phyloP scores from a whole-genome alignment of 2,888 invertebrate species.

The Protophormia terraenovae region DNA sequence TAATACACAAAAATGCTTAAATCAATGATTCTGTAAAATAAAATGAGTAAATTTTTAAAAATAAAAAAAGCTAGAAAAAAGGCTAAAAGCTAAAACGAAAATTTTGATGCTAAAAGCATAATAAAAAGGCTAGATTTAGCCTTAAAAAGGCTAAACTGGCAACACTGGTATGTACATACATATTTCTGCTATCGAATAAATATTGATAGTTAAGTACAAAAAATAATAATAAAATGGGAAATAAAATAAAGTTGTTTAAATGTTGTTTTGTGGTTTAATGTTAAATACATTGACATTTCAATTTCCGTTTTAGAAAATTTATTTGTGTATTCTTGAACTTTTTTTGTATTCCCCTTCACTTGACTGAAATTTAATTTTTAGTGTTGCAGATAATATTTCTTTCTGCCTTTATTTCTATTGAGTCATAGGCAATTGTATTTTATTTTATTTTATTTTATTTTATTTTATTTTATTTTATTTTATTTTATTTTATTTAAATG shows the following conservation, averaged over 20 bases:
- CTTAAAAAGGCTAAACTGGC: no score
- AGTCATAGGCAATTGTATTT: slow-evolving; percentile 26
- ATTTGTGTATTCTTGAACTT: slow-evolving; percentile 32
- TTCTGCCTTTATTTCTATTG: background rate
- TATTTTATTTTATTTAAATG: no score
- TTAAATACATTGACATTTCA: slow-evolving; percentile 66
- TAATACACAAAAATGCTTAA: no score
- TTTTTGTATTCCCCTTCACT: slow-evolving; percentile 5
- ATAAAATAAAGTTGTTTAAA: slow-evolving; percentile 51
- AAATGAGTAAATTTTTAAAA: no score
- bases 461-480: no score
- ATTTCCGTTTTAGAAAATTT: slow-evolving; percentile 65
- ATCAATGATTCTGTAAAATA: no score
- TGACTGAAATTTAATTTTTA: slow-evolving; percentile 52
- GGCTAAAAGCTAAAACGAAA: no score
- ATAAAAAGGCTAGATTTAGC: no score
- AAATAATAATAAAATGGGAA: slow-evolving; percentile 45
- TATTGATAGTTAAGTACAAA: background rate
- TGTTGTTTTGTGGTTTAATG: slow-evolving; percentile 61
- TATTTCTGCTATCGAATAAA: slow-evolving; percentile 1
- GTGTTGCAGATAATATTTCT: background rate
- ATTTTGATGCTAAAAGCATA: no score
- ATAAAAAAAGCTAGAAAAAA: no score
- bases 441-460: background rate
- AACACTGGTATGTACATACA: background rate